A percentile compares a stretch with the other conserved stretches of the same genome.
phyloP scores from a whole-genome alignment of 2,113 vertebrate genomes.

The Seriola rivoliana region DNA sequence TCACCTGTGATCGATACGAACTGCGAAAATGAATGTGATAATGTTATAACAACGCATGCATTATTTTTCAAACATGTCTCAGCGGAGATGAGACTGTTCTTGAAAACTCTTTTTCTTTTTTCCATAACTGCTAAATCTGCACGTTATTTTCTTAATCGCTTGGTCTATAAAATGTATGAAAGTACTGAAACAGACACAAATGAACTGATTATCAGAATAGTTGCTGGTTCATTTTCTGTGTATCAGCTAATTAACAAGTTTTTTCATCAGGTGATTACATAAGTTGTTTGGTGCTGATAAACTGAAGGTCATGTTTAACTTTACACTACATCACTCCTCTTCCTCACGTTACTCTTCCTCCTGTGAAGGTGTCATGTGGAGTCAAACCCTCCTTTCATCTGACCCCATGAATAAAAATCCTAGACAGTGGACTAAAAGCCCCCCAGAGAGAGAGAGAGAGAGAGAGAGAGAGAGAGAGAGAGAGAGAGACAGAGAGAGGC shows the following conservation, averaged over 20 bases:
- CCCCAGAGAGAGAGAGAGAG: background rate
- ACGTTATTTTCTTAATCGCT: background rate
- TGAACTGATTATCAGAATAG: background rate
- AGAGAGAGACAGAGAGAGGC: constrained; percentile 4
- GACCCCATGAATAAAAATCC: constrained; percentile 24
- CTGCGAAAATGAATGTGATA: background rate
- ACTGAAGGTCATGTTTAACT: background rate
- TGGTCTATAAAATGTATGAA: background rate
- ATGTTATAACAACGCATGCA: background rate
- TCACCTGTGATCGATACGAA: background rate
- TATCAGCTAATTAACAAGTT: background rate
- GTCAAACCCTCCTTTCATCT: constrained; percentile 13
- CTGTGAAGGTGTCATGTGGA: background rate
- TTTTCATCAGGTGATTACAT: background rate
- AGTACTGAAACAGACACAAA: background rate
- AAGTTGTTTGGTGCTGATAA: background rate
- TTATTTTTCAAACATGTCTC: background rate
- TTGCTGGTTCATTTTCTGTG: background rate
- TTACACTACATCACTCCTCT: too few relatives aligned
- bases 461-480: constrained; percentile 10
- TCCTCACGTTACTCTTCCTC: too few relatives aligned
- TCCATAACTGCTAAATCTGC: background rate
- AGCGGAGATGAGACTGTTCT: background rate
- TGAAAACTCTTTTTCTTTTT: background rate
- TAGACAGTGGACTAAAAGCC: constrained; percentile 24